Conservation (phyloP, 2,888 invertebrate genomes). For the Drosophila nr. medialis region DNA sequence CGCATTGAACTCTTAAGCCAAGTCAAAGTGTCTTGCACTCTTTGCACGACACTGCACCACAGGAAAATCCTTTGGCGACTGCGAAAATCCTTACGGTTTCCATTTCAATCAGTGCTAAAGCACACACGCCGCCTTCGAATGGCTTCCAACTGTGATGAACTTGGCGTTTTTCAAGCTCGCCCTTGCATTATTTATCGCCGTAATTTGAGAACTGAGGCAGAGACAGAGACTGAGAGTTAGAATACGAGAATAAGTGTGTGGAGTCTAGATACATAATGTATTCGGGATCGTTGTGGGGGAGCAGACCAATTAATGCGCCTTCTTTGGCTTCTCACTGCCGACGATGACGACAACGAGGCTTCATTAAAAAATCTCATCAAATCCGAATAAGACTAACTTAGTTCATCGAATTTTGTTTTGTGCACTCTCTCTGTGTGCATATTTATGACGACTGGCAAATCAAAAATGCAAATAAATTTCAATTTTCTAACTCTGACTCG, state of each 20-base stretch:
- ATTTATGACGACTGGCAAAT: slow-evolving; percentile 74
- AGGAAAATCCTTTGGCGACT: slow-evolving; percentile 44
- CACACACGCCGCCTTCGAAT: slow-evolving; percentile 27
- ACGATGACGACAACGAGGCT: slow-evolving; percentile 10
- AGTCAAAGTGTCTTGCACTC: slow-evolving; percentile 59
- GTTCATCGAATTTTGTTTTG: slow-evolving; percentile 9
- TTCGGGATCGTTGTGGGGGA: slow-evolving; percentile 12
- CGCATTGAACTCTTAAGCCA: slow-evolving; percentile 70
- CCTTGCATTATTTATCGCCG: slow-evolving; percentile 50
- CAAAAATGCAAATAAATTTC: slow-evolving; percentile 82
- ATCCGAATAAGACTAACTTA: slow-evolving; percentile 34
- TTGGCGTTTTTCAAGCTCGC: slow-evolving; percentile 42
- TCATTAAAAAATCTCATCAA: slow-evolving; percentile 46
- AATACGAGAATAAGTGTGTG: not conserved
- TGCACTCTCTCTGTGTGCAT: slow-evolving; percentile 54
- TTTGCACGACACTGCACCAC: slow-evolving; percentile 18
- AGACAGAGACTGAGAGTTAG: not conserved
- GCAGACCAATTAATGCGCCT: slow-evolving; percentile 65
- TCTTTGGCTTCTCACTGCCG: slow-evolving; percentile 59
- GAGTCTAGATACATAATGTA: not conserved
- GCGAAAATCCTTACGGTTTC: slow-evolving; percentile 68
- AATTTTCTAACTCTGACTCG: slow-evolving; percentile 69
- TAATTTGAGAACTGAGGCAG: slow-evolving; percentile 33
- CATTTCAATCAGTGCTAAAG: slow-evolving; percentile 69
- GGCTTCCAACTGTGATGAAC: slow-evolving; percentile 67